Evolutionary conservation across 2,113 vertebrate genomes (phyloP).

Genomic region (Sebastes schlegelii): DNA sequence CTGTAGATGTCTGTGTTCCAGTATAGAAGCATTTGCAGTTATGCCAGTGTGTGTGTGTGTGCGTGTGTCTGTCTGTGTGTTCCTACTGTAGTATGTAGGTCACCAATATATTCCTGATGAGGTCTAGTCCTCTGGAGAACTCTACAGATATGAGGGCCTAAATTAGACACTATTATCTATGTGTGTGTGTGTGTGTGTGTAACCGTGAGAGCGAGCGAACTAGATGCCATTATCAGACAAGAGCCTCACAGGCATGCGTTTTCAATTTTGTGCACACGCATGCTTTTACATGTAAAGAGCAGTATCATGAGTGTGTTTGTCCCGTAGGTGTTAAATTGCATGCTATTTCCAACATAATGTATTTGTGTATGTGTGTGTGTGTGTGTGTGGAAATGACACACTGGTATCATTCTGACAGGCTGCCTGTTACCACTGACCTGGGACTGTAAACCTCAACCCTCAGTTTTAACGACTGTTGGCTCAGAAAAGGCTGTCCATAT

Average conservation of each 20-base stretch:
- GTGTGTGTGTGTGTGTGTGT: conserved; percentile 24
- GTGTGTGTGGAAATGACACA: conserved; percentile 40
- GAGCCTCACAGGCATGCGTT: conserved; percentile 56
- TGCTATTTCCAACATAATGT: conserved; percentile 57
- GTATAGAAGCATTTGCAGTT: conserved; percentile 39
- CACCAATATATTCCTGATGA: conserved; percentile 81
- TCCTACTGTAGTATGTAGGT: conserved; percentile 77
- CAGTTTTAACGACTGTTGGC: conserved; percentile 56
- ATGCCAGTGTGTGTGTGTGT: conserved; percentile 25
- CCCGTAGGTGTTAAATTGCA: conserved; percentile 53
- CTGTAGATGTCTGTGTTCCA: conserved; percentile 29
- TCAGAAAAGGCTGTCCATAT: conserved; percentile 50
- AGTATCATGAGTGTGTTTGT: conserved; percentile 47
- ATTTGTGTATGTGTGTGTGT: conserved; percentile 24
- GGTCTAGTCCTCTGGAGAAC: conserved; percentile 81
- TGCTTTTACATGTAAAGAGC: conserved; percentile 63
- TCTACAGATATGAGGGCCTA: conserved; percentile 76
- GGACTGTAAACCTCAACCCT: conserved; percentile 52
- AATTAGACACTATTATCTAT: conserved; percentile 81
- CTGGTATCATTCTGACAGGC: conserved; percentile 47
- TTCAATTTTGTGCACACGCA: conserved; percentile 60
- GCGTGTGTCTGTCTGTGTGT: conserved; percentile 42
- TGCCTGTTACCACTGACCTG: conserved; percentile 61
- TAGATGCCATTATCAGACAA: conserved; percentile 64
- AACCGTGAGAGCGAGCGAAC: conserved; percentile 18